Evolutionary conservation across 2,797 vertebrate genomes (phyloP).

Genomic region (Tamandua tetradactyla): DNA sequence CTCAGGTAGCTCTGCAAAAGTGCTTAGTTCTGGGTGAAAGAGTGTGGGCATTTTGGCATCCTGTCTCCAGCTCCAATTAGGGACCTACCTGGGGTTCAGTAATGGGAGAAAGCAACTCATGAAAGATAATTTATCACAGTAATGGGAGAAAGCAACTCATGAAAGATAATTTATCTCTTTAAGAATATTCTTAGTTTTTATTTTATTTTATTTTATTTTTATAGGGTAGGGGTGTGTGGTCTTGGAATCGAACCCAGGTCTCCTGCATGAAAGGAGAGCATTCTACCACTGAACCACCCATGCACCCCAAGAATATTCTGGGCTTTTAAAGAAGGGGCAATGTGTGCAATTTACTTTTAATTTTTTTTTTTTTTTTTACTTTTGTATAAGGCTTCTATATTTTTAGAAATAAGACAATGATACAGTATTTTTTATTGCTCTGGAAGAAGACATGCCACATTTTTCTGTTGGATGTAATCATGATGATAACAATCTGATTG

Average conservation of each 20-base stretch:
- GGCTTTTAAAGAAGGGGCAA: too few relatives aligned
- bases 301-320: too few relatives aligned
- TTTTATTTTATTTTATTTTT: too few relatives aligned
- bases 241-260: too few relatives aligned
- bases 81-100: neutral
- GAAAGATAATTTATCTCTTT: neutral
- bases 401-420: slow-evolving; percentile 66
- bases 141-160: too few relatives aligned
- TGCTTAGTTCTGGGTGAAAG: neutral
- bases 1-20: neutral
- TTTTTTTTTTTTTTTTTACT: too few relatives aligned
- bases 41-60: neutral
- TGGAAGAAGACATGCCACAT: neutral
- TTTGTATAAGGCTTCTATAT: neutral
- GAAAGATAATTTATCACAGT: slow-evolving; percentile 42
- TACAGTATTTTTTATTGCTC: slow-evolving; percentile 42
- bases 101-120: neutral
- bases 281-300: too few relatives aligned
- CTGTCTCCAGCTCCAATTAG: neutral
- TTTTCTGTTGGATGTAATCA: slow-evolving; percentile 48
- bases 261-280: too few relatives aligned
- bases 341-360: too few relatives aligned
- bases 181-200: slow-evolving; percentile 38
- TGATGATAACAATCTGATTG: slow-evolving; percentile 43
- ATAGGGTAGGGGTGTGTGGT: too few relatives aligned